phyloP scores from a whole-genome alignment of 2,797 vertebrate genomes.

The Cyclopterus lumpus region DNA sequence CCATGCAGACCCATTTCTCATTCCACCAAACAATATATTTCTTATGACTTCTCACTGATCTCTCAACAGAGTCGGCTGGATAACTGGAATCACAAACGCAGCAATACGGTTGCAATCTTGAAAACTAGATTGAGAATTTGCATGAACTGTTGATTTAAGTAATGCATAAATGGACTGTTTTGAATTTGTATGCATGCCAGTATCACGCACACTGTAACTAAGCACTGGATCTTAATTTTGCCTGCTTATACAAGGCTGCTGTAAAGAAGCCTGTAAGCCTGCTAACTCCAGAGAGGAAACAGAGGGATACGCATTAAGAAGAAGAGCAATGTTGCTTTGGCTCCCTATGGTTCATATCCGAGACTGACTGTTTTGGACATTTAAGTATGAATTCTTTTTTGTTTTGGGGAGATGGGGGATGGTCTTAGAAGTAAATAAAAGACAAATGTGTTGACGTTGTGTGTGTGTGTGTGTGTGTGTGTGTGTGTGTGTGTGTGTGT shows the following conservation, averaged over 20 bases:
- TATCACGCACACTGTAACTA: constrained; percentile 7
- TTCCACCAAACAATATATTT: constrained; percentile 44
- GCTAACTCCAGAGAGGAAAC: constrained; percentile 28
- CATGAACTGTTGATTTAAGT: constrained; percentile 23
- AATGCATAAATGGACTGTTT: background rate
- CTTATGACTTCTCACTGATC: constrained; percentile 37
- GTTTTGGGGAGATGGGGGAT: background rate
- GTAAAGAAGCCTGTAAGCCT: constrained; percentile 52
- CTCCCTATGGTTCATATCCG: constrained; percentile 25
- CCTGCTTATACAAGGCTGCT: constrained; percentile 30
- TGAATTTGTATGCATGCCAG: constrained; percentile 14
- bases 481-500: constrained; percentile 20
- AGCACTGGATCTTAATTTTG: constrained; percentile 30
- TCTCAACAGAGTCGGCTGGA: constrained; percentile 18
- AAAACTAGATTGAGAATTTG: constrained; percentile 27
- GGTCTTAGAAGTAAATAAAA: constrained; percentile 17
- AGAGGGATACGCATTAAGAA: constrained; percentile 43
- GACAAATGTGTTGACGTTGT: constrained; percentile 18
- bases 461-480: constrained; percentile 9
- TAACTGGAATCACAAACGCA: constrained; percentile 39
- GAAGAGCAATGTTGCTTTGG: constrained; percentile 22
- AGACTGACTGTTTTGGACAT: constrained; percentile 32
- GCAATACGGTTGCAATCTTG: constrained; percentile 18
- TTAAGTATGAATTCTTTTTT: constrained; percentile 10
- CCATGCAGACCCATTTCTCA: constrained; percentile 65